These are phyloP conservation scores for Triplophysa bombifrons DNA, from an alignment of 2,797 vertebrate species.

Conservation along the genomic window DNA sequence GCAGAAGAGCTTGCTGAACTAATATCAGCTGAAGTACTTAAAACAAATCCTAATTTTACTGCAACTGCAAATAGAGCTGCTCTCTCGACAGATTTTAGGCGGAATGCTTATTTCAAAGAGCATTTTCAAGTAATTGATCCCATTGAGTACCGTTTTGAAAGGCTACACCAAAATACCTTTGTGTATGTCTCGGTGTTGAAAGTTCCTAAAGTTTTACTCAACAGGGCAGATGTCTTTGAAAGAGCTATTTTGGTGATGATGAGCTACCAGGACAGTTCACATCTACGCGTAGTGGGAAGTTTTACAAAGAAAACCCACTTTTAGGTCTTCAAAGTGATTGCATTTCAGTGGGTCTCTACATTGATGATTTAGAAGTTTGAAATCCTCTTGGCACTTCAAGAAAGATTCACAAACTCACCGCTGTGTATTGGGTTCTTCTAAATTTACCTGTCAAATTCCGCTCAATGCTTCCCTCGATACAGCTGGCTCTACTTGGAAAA, in stretches of 20 bases:
- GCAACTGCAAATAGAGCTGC: slow-evolving; percentile 7
- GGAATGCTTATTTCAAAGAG: slow-evolving; percentile 33
- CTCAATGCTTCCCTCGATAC: slow-evolving; percentile 31
- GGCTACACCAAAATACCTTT: slow-evolving; percentile 31
- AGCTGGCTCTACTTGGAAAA: slow-evolving; percentile 33
- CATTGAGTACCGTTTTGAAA: slow-evolving; percentile 25
- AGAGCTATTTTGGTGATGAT: slow-evolving; percentile 17
- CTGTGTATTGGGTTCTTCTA: slow-evolving; percentile 38
- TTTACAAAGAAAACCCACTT: slow-evolving; percentile 34
- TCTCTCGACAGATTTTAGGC: slow-evolving; percentile 27
- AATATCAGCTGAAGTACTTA: neutral
- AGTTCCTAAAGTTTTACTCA: slow-evolving; percentile 27
- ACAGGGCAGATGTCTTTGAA: slow-evolving; percentile 35
- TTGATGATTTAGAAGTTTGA: slow-evolving; percentile 35
- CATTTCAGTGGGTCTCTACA: slow-evolving; percentile 20
- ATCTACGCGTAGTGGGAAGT: slow-evolving; percentile 30
- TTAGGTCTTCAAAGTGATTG: slow-evolving; percentile 21
- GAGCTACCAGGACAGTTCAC: slow-evolving; percentile 18
- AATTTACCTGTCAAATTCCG: slow-evolving; percentile 41
- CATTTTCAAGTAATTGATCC: slow-evolving; percentile 46
- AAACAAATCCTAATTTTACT: neutral
- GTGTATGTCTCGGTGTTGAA: slow-evolving; percentile 35
- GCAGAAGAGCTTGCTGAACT: slow-evolving; percentile 7
- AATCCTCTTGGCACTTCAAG: slow-evolving; percentile 35
- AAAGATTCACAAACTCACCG: slow-evolving; percentile 41